phyloP scores from a whole-genome alignment of 1,140 invertebrate species.

The Eulimnadia texana region DNA sequence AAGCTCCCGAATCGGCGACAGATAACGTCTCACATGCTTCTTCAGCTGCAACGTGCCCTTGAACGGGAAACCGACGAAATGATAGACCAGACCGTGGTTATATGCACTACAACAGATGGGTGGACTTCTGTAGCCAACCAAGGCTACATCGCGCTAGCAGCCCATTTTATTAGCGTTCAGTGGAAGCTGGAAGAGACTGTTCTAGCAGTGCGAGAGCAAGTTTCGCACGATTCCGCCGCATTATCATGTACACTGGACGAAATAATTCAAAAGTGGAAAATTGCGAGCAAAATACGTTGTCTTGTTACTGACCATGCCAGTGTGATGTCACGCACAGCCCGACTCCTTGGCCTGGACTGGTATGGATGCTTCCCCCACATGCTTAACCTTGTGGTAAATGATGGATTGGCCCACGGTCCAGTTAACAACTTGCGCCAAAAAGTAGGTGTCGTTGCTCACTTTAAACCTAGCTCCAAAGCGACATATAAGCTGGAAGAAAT shows the following conservation, averaged over 20 bases:
- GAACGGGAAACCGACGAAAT: background rate
- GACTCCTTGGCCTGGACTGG: background rate
- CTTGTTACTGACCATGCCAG: background rate
- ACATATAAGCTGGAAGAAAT: background rate
- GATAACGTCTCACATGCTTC: background rate
- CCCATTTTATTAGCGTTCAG: background rate
- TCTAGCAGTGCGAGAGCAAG: background rate
- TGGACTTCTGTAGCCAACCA: background rate
- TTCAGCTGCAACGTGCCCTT: background rate
- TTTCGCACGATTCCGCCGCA: background rate
- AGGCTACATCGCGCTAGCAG: background rate
- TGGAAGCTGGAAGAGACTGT: background rate
- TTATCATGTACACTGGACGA: background rate
- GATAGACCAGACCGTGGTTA: background rate
- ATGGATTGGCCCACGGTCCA: too few species aligned
- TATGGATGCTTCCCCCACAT: background rate
- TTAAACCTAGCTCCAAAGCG: background rate
- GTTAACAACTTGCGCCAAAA: too few species aligned
- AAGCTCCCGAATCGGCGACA: background rate
- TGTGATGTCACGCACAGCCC: background rate
- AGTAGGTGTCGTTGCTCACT: too few species aligned
- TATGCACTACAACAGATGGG: background rate
- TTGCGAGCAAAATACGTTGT: background rate
- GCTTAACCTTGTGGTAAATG: background rate
- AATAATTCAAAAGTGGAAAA: background rate